Evolutionary conservation across 35 echinoderm and acorn worm species (phyloP), one percentile per base, ranked within the genome.

Genomic region (Acanthaster planci): DNA sequence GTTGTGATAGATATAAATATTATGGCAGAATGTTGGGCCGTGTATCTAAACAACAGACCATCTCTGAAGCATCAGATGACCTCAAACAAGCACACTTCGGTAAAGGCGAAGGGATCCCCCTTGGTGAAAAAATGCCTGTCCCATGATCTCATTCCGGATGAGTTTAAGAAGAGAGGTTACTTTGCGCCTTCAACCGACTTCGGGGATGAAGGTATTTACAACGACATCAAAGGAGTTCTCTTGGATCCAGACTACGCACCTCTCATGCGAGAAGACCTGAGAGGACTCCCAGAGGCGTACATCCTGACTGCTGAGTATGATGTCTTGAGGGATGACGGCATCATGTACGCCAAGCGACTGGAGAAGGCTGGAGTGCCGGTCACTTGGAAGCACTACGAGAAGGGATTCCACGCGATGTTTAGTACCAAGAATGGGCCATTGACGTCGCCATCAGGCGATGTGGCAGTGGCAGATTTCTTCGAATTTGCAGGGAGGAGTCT

Each of bases 251-350:
- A 76, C 37, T 76, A 83, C 59, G 56, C 87, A 1, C 87, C 87
- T 38, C 51, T 89, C 58, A 40, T 89, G 67, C 57, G 87, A 39
- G 44, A 76, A 42, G 80, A 89, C 30, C 60, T 89, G 40, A 30
- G 4, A 53, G 94, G 95, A 54, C 80, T 97, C 21, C 91, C 95
- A 31, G 75, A 81, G 40, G 91, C 95, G 4, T 97, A 88, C 68
- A 88, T 97, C 38, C 30, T 86, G 8, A 97, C 95, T 0, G 68
- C 57, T 34, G 87, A 93, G 30, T 87, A 88, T 82, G 95, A 97
- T 39, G 67, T 77, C 19, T 32, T 97, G 27, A 58, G 95, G 35
- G 95, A 97, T 82, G 95, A 97, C 42, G 91, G 95, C 31, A 93
- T 93, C 55, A 56, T 97, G 8, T 97, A 97, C 85, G 80, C 86